phyloP scores from a whole-genome alignment of 2,113 vertebrate genomes.

The Silurus asotus region DNA sequence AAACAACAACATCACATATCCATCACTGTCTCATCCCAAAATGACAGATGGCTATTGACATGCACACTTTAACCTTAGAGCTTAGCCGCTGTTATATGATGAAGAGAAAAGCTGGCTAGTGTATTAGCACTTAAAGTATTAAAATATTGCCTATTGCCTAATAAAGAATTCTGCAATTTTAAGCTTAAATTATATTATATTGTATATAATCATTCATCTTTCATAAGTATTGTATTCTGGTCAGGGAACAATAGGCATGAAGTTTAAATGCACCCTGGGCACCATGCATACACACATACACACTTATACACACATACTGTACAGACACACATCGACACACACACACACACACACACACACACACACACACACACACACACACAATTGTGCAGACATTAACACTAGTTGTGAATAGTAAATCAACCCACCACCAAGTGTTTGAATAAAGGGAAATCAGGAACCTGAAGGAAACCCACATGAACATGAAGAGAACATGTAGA shows the following conservation, averaged over 20 bases:
- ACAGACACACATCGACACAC: neutral
- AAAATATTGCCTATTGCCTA: too few species aligned
- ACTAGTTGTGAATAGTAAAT: neutral
- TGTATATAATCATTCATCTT: neutral
- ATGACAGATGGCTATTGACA: neutral
- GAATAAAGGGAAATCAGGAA: neutral
- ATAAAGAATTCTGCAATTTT: too few species aligned
- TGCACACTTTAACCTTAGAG: neutral
- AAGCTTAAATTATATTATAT: neutral
- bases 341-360: neutral
- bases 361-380: neutral
- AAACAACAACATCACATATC: neutral
- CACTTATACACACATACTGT: neutral
- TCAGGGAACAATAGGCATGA: neutral
- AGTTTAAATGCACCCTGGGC: neutral
- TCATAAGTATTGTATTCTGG: neutral
- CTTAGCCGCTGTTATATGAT: too few species aligned
- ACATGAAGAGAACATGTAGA: neutral
- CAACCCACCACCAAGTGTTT: neutral
- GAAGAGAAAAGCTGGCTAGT: too few species aligned
- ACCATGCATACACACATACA: neutral
- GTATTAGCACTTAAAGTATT: too few species aligned
- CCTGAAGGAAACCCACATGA: neutral
- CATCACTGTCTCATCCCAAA: neutral
- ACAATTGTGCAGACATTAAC: neutral